phyloP scores from a whole-genome alignment of 2,888 invertebrate species.

The Tipula helvola region DNA sequence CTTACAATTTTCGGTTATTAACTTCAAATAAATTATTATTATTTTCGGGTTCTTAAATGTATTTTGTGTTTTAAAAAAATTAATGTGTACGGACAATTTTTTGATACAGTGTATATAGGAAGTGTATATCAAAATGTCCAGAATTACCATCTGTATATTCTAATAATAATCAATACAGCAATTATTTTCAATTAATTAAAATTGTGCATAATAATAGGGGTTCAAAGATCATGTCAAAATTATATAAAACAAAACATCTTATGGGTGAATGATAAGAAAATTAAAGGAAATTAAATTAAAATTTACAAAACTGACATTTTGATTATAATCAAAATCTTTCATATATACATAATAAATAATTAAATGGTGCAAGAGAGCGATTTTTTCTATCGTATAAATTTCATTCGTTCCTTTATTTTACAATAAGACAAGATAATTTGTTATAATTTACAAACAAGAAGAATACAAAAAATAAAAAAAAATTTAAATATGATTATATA shows the following conservation, averaged over 20 bases:
- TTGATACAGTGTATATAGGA: too few species aligned
- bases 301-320: not conserved
- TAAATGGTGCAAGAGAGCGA: not conserved
- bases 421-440: not conserved
- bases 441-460: not conserved
- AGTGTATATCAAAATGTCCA: not conserved
- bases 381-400: not conserved
- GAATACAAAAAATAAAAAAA: not conserved
- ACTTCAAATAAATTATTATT: too few species aligned
- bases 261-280: not conserved
- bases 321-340: not conserved
- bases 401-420: not conserved
- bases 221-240: conserved; percentile 4
- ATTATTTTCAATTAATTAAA: not conserved
- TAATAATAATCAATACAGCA: not conserved
- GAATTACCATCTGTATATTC: not conserved
- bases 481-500: not conserved
- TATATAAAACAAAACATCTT: not conserved
- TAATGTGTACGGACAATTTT: too few species aligned
- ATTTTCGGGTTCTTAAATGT: too few species aligned
- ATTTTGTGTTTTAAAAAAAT: too few species aligned
- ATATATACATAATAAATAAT: not conserved
- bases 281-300: not conserved
- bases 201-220: not conserved
- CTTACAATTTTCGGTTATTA: too few species aligned